Evolutionary conservation across 1,140 invertebrate species (phyloP), one percentile per base, ranked within the genome.

Genomic region (Orchestia grillus): DNA sequence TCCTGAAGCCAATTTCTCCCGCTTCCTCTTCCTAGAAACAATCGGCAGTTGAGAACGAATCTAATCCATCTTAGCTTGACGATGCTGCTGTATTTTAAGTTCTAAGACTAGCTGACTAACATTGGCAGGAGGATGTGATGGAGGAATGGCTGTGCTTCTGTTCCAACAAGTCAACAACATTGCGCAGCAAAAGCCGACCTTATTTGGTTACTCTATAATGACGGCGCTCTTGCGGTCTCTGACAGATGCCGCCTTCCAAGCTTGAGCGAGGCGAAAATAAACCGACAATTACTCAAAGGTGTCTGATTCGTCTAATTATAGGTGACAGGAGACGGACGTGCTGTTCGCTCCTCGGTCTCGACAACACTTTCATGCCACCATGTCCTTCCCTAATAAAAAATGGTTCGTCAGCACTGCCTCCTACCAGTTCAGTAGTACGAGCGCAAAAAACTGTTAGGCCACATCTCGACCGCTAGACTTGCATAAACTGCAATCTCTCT

Each of bases 221-320:
- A 94, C 92, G 92, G 92, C 92, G 43, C 23, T 94, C 44, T 44
- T 19, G 36, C 36, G 92, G 36, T 45, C 43, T 94, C 41, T 94
- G 92, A 94, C 43, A 94, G 92, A 94, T 45, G 92, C 92, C 47
- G 43, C 92, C 40, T 16, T 94, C 41, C 43, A 45, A 42, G 92
- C 92, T 94, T 47, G 92, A n/a, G 92, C 43, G 44, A 47, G 44
- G 15, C 92, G 44, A 94, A 94, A 94, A 94, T 94, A 94, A 94
- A 94, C 92, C 92, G 92, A 45, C 92, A 94, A 94, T 94, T 94
- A 94, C 92, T 94, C 92, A 94, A 94, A 47, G 43, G 43, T 94
- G 92, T 94, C 92, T 47, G 44, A 94, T 94, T 94, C 92, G 44
- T 94, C 92, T 94, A 94, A 94, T 94, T 94, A 94, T 45, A 4